Percentiles rank a stretch among this genome's conserved stretches.
phyloP scores from a whole-genome alignment of 2,888 invertebrate genomes.

The Eremobia ochroleuca region DNA sequence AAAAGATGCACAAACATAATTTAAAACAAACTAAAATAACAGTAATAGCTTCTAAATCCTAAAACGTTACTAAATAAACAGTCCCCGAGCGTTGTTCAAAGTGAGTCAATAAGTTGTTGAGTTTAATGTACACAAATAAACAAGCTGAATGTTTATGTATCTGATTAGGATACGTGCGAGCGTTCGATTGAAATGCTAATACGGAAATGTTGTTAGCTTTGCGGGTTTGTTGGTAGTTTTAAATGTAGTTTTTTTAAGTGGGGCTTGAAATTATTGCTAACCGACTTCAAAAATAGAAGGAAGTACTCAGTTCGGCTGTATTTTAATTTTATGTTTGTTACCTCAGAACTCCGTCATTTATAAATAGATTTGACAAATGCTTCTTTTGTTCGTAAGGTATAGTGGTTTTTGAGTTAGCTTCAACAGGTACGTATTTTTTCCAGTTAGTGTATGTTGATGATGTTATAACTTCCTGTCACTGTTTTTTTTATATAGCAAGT shows the following conservation, averaged over 20 bases:
- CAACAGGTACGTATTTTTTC: too few species aligned
- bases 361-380: too few species aligned
- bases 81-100: conserved; percentile 33
- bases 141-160: conserved; percentile 34
- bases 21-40: conserved; percentile 12
- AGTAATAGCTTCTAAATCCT: not conserved
- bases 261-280: not conserved
- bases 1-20: not conserved
- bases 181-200: conserved; percentile 42
- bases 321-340: not conserved
- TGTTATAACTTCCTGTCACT: too few species aligned
- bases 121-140: conserved; percentile 50
- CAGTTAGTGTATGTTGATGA: too few species aligned
- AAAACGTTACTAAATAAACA: conserved; percentile 21
- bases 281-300: not conserved
- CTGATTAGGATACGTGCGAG: conserved; percentile 34
- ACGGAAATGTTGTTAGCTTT: conserved; percentile 1
- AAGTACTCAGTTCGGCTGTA: not conserved
- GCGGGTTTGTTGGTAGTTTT: not conserved
- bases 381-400: too few species aligned
- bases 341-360: too few species aligned
- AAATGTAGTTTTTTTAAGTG: not conserved
- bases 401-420: too few species aligned
- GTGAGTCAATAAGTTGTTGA: conserved; percentile 52
- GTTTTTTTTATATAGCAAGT: too few species aligned